phyloP scores from a whole-genome alignment of 2,888 invertebrate genomes.

The Polydrusus tereticollis region DNA sequence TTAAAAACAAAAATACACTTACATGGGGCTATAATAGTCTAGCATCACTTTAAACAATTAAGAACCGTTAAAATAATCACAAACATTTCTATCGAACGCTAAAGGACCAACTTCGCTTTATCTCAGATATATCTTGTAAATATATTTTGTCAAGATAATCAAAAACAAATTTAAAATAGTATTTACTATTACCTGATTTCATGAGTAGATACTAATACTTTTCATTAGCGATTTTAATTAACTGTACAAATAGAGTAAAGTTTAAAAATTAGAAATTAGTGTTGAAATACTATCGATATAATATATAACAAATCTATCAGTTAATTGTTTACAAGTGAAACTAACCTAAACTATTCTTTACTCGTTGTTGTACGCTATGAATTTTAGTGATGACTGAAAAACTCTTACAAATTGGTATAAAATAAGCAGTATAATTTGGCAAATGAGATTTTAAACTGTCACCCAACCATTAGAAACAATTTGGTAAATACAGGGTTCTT shows the following conservation, averaged over 20 bases:
- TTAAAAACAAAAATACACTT: conserved; percentile 14
- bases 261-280: background rate
- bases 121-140: conserved; percentile 3
- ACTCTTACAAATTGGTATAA: too few species aligned
- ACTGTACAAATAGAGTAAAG: background rate
- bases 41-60: conserved; percentile 16
- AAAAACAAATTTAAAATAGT: conserved; percentile 3
- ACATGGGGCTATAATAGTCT: conserved; percentile 20
- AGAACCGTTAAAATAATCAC: background rate
- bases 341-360: too few species aligned
- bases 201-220: conserved; percentile 3
- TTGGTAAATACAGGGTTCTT: too few species aligned
- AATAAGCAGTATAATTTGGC: too few species aligned
- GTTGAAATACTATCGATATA: background rate
- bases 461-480: too few species aligned
- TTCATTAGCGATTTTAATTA: conserved; percentile 1
- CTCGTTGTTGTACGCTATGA: too few species aligned
- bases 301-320: conserved; percentile 4
- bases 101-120: conserved; percentile 1
- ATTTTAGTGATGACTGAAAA: too few species aligned
- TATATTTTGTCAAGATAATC: background rate
- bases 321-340: too few species aligned
- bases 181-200: conserved; percentile 4
- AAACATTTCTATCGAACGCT: background rate
- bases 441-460: too few species aligned